Conservation (phyloP, 2,797 vertebrate genomes). For the Myripristis murdjan region DNA sequence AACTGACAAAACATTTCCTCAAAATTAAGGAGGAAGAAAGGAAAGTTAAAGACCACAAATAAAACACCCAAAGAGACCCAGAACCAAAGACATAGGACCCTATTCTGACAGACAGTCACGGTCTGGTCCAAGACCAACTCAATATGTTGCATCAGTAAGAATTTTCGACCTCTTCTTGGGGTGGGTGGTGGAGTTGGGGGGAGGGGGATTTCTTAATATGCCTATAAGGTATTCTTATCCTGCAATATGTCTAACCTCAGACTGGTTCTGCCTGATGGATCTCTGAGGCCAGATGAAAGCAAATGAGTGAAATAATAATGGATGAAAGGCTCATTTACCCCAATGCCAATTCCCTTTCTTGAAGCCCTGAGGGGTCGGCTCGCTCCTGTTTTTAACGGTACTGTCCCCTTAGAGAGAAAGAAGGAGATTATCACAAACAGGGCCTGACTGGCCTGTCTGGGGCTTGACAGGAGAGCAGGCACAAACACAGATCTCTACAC, state of each 20-base stretch:
- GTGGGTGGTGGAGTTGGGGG: constrained; percentile 39
- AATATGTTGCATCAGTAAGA: constrained; percentile 38
- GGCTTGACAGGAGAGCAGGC: constrained; percentile 69
- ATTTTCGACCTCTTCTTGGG: constrained; percentile 50
- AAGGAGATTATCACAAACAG: constrained; percentile 85
- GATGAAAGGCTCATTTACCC: constrained; percentile 89
- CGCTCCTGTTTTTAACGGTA: constrained; percentile 90
- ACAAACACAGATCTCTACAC: constrained; percentile 68
- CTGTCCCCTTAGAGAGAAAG: constrained; percentile 89
- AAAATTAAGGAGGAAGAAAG: constrained; percentile 48
- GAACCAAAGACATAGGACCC: constrained; percentile 75
- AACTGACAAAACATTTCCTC: constrained; percentile 43
- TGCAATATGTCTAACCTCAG: constrained; percentile 62
- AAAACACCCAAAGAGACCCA: constrained; percentile 70
- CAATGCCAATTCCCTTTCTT: constrained; percentile 91
- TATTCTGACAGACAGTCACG: constrained; percentile 79
- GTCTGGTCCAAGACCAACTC: constrained; percentile 42
- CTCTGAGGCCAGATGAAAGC: constrained; percentile 74
- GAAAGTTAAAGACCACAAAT: constrained; percentile 58
- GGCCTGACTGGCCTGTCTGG: constrained; percentile 61
- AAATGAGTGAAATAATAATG: constrained; percentile 77
- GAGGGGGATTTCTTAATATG: constrained; percentile 52
- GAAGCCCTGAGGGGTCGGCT: constrained; percentile 90
- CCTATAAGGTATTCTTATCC: constrained; percentile 48
- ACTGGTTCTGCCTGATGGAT: constrained; percentile 66